phyloP scores from a whole-genome alignment of 2,113 vertebrate species.

The Zapornia atra region DNA sequence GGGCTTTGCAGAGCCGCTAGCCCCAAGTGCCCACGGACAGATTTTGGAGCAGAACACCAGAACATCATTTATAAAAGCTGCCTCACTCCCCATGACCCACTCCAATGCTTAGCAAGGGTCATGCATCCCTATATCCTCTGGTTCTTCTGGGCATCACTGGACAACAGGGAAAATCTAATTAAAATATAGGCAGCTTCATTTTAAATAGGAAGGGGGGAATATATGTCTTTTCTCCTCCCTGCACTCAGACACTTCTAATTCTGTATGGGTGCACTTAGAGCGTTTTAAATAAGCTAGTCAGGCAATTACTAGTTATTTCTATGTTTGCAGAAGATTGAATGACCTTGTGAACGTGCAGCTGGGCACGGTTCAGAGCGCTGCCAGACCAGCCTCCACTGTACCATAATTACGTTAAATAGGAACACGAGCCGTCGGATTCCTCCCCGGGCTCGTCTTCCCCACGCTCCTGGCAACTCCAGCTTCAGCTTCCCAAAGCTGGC shows the following conservation, averaged over 20 bases:
- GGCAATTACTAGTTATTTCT: background rate
- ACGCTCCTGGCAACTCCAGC: background rate
- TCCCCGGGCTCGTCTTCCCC: background rate
- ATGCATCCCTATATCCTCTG: background rate
- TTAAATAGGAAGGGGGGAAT: background rate
- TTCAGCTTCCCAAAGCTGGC: background rate
- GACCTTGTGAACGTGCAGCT: conserved; percentile 53
- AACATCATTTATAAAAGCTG: background rate
- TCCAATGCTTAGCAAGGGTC: background rate
- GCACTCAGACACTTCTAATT: background rate
- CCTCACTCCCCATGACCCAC: background rate
- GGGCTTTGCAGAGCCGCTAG: rapidly evolving
- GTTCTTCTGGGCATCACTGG: background rate
- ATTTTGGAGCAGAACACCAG: background rate
- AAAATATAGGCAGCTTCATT: background rate
- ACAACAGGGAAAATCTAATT: background rate
- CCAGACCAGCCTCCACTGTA: background rate
- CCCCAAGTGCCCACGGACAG: background rate
- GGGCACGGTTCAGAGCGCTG: conserved; percentile 8
- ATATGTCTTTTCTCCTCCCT: background rate
- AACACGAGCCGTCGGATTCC: background rate
- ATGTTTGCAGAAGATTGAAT: background rate
- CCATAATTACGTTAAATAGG: conserved; percentile 25
- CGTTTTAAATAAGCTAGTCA: background rate
- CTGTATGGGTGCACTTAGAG: background rate